Conservation (phyloP, 1,140 invertebrate species). For the Hylaeus anthracinus region DNA sequence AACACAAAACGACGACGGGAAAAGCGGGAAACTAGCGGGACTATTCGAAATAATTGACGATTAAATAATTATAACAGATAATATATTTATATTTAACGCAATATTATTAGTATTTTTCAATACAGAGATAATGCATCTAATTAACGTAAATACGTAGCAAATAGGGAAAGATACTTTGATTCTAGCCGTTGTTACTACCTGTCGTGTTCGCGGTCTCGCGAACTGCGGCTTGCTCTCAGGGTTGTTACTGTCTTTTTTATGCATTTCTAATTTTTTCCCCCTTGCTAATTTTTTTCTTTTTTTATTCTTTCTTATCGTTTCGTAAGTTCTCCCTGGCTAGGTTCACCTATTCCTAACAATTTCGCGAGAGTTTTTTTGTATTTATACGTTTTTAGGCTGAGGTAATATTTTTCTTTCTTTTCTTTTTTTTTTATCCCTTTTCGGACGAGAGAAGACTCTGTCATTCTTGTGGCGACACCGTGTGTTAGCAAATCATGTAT, state of each 20-base stretch:
- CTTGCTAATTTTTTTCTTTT: neutral
- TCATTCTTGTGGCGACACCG: neutral
- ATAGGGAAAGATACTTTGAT: slow-evolving; percentile 74
- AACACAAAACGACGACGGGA: slow-evolving; percentile 26
- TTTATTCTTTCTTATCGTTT: slow-evolving; percentile 25
- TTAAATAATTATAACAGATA: slow-evolving; percentile 73
- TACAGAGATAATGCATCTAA: slow-evolving; percentile 72
- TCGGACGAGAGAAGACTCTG: neutral
- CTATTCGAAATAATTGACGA: slow-evolving; percentile 58
- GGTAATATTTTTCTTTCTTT: neutral
- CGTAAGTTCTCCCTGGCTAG: slow-evolving; percentile 29
- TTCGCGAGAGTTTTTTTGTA: slow-evolving; percentile 10
- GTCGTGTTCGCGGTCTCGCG: slow-evolving; percentile 45
- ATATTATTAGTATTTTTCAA: slow-evolving; percentile 78
- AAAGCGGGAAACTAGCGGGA: slow-evolving; percentile 33
- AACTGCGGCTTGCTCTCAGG: slow-evolving; percentile 73
- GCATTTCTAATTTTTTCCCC: slow-evolving; percentile 32
- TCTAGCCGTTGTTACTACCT: slow-evolving; percentile 67
- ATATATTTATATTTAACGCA: slow-evolving; percentile 75
- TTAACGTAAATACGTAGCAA: slow-evolving; percentile 73
- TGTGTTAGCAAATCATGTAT: neutral
- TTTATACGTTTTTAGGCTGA: slow-evolving; percentile 14
- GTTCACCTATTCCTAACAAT: slow-evolving; percentile 24
- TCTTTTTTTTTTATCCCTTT: neutral
- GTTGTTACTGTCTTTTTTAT: slow-evolving; percentile 71